Evolutionary conservation across 1,140 invertebrate genomes (phyloP).

Genomic region (Prorops nasuta): DNA sequence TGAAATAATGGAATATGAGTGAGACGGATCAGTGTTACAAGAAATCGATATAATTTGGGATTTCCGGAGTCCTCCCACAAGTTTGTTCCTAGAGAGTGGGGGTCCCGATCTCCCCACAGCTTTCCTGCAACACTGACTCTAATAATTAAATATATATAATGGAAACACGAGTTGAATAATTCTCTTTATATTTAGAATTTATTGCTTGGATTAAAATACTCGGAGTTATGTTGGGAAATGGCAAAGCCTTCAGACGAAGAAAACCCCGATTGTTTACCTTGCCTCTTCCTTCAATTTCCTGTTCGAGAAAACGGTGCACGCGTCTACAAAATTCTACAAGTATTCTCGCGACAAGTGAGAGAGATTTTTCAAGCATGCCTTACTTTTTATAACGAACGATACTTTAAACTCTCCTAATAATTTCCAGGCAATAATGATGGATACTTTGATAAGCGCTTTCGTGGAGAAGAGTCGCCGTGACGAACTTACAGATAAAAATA

Average conservation of each 20-base stretch:
- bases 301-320: slow-evolving; percentile 80
- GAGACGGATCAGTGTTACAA: background rate
- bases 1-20: background rate
- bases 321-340: slow-evolving; percentile 83
- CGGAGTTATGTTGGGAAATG: slow-evolving; percentile 88
- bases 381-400: slow-evolving; percentile 92
- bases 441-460: slow-evolving; percentile 84
- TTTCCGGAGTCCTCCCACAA: background rate
- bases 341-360: slow-evolving; percentile 79
- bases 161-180: slow-evolving; percentile 14
- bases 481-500: slow-evolving; percentile 29
- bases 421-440: slow-evolving; percentile 81
- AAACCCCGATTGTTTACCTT: slow-evolving; percentile 84
- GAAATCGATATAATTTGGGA: background rate
- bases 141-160: background rate
- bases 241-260: slow-evolving; percentile 80
- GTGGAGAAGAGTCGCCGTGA: slow-evolving; percentile 68
- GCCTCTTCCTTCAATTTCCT: slow-evolving; percentile 85
- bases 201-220: slow-evolving; percentile 79
- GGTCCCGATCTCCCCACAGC: too few relatives aligned
- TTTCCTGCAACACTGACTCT: too few relatives aligned
- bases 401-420: too few relatives aligned
- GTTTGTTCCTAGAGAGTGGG: too few relatives aligned
- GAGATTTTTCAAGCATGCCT: background rate
- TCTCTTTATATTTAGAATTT: slow-evolving; percentile 65